A percentile compares a stretch with the other conserved stretches of the same genome.
phyloP scores from a whole-genome alignment of 2,113 vertebrate species.

The Brachyhypopomus gauderio region DNA sequence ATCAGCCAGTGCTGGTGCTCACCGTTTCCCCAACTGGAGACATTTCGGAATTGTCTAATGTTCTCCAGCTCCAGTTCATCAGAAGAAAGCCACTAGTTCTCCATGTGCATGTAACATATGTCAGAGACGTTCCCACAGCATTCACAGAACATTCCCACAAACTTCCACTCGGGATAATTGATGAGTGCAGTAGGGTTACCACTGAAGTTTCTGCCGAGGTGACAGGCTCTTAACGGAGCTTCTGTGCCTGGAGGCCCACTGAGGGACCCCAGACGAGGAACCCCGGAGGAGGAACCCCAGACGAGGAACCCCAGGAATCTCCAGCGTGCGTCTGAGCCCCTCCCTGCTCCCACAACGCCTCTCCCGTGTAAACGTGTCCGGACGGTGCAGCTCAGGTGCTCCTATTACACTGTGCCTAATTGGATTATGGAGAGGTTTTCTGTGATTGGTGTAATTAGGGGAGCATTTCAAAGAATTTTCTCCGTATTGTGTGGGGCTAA shows the following conservation, averaged over 20 bases:
- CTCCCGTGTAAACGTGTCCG: conserved; percentile 39
- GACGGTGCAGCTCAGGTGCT: conserved; percentile 49
- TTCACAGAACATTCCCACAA: no score
- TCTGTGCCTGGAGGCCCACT: no score
- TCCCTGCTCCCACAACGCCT: neutral
- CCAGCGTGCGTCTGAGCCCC: conserved; percentile 36
- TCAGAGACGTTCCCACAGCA: neutral
- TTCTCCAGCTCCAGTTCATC: neutral
- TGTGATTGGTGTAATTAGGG: conserved; percentile 52
- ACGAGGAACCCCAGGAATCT: neutral
- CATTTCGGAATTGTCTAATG: neutral
- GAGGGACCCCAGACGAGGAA: no score
- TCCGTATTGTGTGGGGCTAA: conserved; percentile 7
- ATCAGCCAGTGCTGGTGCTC: conserved; percentile 50
- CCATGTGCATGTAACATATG: neutral
- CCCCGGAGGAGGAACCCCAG: neutral
- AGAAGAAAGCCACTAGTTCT: neutral
- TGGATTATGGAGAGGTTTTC: conserved; percentile 47
- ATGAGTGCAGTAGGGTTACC: no score
- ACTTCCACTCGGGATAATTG: no score
- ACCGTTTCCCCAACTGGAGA: conserved; percentile 58
- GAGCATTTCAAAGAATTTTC: conserved; percentile 47
- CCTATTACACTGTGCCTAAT: conserved; percentile 42
- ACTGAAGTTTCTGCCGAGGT: no score
- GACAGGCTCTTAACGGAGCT: no score